Conservation (phyloP, 2,888 invertebrate genomes). For the Leptarthrus brevirostris region DNA sequence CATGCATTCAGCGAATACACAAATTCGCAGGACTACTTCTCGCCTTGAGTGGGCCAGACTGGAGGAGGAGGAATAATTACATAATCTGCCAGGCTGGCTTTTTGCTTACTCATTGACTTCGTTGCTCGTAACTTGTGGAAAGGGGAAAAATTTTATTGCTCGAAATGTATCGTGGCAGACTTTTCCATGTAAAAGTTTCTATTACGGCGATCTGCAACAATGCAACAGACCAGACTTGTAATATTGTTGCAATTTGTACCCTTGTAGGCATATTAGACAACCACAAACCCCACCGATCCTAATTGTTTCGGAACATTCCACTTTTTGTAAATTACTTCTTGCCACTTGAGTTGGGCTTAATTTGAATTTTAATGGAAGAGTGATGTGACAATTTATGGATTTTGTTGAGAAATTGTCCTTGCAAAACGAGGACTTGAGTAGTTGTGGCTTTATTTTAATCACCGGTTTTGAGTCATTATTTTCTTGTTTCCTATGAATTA, state of each 20-base stretch:
- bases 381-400: too few species aligned
- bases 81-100: constrained; percentile 10
- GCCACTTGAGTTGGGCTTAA: constrained; percentile 12
- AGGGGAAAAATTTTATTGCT: constrained; percentile 25
- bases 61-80: constrained; percentile 20
- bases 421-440: too few species aligned
- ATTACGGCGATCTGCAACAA: constrained; percentile 9
- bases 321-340: constrained; percentile 4
- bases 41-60: neutral
- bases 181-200: constrained; percentile 19
- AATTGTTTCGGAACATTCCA: constrained; percentile 4
- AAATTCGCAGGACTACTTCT: constrained; percentile 7
- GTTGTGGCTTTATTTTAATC: too few species aligned
- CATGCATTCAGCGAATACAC: constrained; percentile 14
- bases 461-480: too few species aligned
- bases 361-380: neutral
- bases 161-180: constrained; percentile 6
- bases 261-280: neutral
- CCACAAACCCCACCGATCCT: too few species aligned
- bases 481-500: too few species aligned
- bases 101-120: constrained; percentile 20
- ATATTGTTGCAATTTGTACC: neutral
- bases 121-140: constrained; percentile 15
- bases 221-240: constrained; percentile 4
- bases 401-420: too few species aligned